These are phyloP conservation scores for Microplitis demolitor DNA, from an alignment of 1,140 invertebrate genomes.

Conservation along the genomic window DNA sequence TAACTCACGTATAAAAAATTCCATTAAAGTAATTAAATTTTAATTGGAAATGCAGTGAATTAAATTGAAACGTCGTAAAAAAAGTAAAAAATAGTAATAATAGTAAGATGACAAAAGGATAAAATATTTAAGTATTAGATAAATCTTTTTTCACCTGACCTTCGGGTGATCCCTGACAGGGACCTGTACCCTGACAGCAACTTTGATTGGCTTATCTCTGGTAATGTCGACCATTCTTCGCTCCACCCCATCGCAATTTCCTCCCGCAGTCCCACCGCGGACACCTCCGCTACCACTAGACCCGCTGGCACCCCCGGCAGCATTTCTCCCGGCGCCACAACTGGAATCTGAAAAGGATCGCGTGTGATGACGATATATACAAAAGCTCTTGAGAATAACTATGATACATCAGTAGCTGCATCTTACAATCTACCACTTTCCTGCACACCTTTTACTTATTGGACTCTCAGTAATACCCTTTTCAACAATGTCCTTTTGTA, in stretches of 20 bases:
- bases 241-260: constrained; percentile 49
- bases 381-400: constrained; percentile 5
- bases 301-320: background rate
- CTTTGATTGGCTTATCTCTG: constrained; percentile 80
- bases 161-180: constrained; percentile 83
- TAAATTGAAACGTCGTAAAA: background rate
- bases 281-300: constrained; percentile 29
- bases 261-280: constrained; percentile 33
- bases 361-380: background rate
- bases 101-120: constrained; percentile 1
- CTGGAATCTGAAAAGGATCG: constrained; percentile 46
- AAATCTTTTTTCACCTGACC: constrained; percentile 58
- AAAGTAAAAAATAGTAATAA: background rate
- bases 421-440: background rate
- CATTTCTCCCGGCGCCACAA: constrained; percentile 30
- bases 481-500: constrained; percentile 1
- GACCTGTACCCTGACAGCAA: constrained; percentile 78
- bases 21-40: background rate
- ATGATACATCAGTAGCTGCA: constrained; percentile 21
- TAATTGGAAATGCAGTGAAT: background rate
- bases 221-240: constrained; percentile 81
- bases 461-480: too few species aligned
- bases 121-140: too few species aligned
- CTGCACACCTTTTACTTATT: background rate
- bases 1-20: background rate